Conservation (phyloP, 2,888 invertebrate species). For the Dendrolimus pini region DNA sequence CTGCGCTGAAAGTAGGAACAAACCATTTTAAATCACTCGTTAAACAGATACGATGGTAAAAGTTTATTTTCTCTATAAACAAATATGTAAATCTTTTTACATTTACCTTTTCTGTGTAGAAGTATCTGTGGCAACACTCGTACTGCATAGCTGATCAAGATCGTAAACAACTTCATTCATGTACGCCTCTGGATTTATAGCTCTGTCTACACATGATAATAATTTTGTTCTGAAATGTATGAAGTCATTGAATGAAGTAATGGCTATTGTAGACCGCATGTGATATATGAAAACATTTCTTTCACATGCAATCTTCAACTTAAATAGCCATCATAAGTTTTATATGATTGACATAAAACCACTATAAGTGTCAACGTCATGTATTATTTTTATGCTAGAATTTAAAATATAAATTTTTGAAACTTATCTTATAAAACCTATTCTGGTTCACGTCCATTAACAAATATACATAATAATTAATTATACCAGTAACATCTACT, state of each 20-base stretch:
- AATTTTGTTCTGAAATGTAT: constrained; percentile 68
- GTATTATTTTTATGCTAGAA: too few species aligned
- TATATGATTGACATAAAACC: too few species aligned
- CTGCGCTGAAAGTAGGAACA: constrained; percentile 41
- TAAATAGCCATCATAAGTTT: too few species aligned
- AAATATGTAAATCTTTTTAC: background rate
- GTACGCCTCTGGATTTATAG: constrained; percentile 77
- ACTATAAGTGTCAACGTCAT: too few species aligned
- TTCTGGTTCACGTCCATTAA: too few species aligned
- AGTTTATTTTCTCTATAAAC: too few species aligned
- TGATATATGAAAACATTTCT: constrained; percentile 17
- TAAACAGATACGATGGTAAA: too few species aligned
- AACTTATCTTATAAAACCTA: too few species aligned
- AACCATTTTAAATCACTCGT: background rate
- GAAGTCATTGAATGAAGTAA: constrained; percentile 1
- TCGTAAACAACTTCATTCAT: constrained; percentile 82
- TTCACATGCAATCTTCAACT: too few species aligned
- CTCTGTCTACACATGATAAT: constrained; percentile 81
- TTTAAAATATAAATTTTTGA: too few species aligned
- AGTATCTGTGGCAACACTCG: constrained; percentile 24
- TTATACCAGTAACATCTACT: too few species aligned
- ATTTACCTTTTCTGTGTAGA: constrained; percentile 47
- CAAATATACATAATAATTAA: too few species aligned
- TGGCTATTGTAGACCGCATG: constrained; percentile 47
- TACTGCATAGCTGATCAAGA: constrained; percentile 71